Conservation (phyloP, 2,888 invertebrate species). For the Diaphora mendica region DNA sequence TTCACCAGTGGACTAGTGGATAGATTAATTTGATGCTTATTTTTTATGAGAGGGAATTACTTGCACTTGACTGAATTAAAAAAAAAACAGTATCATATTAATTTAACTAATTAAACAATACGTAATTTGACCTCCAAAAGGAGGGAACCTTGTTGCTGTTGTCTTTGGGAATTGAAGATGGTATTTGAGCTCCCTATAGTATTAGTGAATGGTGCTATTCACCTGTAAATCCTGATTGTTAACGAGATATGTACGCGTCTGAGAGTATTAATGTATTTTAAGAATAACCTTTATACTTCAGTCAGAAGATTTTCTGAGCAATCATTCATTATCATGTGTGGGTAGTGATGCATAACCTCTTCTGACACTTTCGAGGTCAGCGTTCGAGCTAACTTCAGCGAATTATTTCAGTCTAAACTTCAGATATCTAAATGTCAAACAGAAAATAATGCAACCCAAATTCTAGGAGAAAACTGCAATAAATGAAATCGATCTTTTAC, state of each 20-base stretch:
- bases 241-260: not conserved
- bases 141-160: not conserved
- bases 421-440: conserved; percentile 47
- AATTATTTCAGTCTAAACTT: conserved; percentile 35
- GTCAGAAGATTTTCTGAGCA: not conserved
- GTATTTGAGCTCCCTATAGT: too few relatives aligned
- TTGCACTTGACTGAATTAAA: not conserved
- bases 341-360: conserved; percentile 16
- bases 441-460: conserved; percentile 41
- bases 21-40: not conserved
- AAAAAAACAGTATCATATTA: not conserved
- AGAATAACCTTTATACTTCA: not conserved
- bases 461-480: conserved; percentile 3
- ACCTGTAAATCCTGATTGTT: too few relatives aligned
- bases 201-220: too few relatives aligned
- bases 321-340: conserved; percentile 14
- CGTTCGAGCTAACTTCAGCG: conserved; percentile 39
- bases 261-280: not conserved
- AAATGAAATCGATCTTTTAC: conserved; percentile 26
- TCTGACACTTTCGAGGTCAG: conserved; percentile 33
- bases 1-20: too few relatives aligned
- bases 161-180: not conserved
- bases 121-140: not conserved
- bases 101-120: not conserved
- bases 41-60: not conserved